Evolutionary conservation across 2,888 invertebrate species (phyloP), one percentile per base, ranked within the genome.

Genomic region (Eudasyphora cyanicolor): DNA sequence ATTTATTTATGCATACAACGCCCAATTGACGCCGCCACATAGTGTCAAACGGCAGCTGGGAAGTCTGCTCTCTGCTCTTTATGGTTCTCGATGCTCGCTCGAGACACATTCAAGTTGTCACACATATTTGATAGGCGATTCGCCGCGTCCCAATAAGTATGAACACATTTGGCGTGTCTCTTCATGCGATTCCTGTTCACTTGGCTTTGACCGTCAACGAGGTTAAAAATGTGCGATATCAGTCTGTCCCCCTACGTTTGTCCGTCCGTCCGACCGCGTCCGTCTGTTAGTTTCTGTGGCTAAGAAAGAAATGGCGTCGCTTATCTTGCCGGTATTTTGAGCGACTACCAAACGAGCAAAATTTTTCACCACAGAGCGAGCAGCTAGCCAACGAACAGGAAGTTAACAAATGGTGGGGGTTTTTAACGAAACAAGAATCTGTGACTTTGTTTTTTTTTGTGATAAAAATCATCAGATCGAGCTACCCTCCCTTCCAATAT

Each of bases 201-300:
- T 86, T 85, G 85, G 54, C 82, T 85, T 79, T 84, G 83, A 85
- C 82, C 86, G 79, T 84, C 82, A 85, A 76, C 49, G 71, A 82
- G 78, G 82, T 78, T 77, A 64, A 78, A 81, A 76, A 82, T 71
- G 71, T 71, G 29, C 27, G 38, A 10, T n/a, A 19, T 12, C 54
- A 24, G 12, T 54, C 21, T 54, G 24, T 54, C 3, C 12, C 60
- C 24, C 27, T 29, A 27, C 12, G 60, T 19, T 35, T 80, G 74
- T 64, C 27, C 32, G 67, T 12, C 29, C 19, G n/a, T 49, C n/a
- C 49, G 29, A 12, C 54, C 12, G 14, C 19, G 38, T 35, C 21
- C 6, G 45, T 14, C 3, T 45, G 45, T 45, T 45, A 38, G 10
- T 38, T 38, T 38, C 38, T 64, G 42, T 17, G 67, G 38, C 21